Conservation (phyloP, 2,113 vertebrate species). For the Sus scrofa region DNA sequence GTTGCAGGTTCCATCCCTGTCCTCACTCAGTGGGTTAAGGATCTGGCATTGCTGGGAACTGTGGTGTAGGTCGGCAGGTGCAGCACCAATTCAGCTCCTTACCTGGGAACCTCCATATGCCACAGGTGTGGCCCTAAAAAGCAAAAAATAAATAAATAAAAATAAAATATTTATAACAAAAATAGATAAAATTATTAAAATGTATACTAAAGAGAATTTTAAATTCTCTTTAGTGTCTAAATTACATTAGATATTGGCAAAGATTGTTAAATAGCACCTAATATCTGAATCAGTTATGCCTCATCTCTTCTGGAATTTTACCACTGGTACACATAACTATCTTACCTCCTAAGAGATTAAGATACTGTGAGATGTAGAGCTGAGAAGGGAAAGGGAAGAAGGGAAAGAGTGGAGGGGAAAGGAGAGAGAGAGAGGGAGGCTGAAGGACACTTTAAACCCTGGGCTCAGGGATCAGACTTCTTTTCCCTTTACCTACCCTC, state of each 20-base stretch:
- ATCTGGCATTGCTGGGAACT: too few species aligned
- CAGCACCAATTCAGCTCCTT: too few species aligned
- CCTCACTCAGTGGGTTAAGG: too few species aligned
- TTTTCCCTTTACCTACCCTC: neutral
- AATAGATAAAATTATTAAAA: neutral
- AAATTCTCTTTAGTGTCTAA: neutral
- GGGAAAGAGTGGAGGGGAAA: rapidly evolving
- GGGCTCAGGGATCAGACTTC: neutral
- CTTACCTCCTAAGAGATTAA: neutral
- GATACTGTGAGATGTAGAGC: neutral
- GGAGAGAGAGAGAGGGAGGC: too few species aligned
- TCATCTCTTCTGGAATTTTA: neutral
- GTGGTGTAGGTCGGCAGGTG: too few species aligned
- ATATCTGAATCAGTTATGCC: neutral
- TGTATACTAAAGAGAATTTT: neutral
- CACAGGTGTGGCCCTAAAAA: too few species aligned
- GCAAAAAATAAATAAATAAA: too few species aligned
- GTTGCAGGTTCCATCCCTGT: too few species aligned
- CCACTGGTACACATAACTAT: neutral
- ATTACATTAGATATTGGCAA: neutral
- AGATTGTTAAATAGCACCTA: neutral
- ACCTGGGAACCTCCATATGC: too few species aligned
- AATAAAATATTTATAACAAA: neutral
- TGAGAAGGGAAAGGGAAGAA: neutral
- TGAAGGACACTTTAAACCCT: neutral